Evolutionary conservation across 2,888 invertebrate species (phyloP), one percentile per base, ranked within the genome.

Genomic region (Erynnis tages): DNA sequence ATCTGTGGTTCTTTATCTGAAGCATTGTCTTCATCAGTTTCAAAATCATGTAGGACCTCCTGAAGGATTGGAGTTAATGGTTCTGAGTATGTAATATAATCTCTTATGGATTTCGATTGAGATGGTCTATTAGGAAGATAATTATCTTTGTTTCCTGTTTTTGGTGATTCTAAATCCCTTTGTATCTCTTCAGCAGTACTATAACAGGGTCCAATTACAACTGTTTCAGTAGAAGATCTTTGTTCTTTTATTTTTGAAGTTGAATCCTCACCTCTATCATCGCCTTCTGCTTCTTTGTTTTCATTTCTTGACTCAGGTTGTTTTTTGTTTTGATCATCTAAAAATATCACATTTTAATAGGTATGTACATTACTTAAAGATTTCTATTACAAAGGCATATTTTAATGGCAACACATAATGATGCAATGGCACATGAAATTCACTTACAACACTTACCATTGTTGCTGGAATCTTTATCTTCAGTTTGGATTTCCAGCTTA

Each of bases 171-270:
- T 11, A 55, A 49, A 6, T 63, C 55, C 19, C 44, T 49, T 57
- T 65, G 67, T 49, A 80, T 67, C 11, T 82, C 82, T 55, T 82
- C 79, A 50, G 74, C 75, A 49, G 67, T 76, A 56, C 79, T 72
- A 61, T 78, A 78, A 58, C 72, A 79, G 21, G 66, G 68, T 17
- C 80, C 81, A 54, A 83, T 60, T 50, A 86, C 71, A 21, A 82
- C 62, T 35, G 85, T 87, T 27, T 88, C 88, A 55, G 76, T 76
- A 46, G 88, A 87, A 54, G 78, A 78, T 76, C 84, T 81, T 66
- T 61, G 67, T 70, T 59, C 62, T 47, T 61, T 65, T 55, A 74
- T 64, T 63, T 78, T 74, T 69, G 77, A 73, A 73, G 63, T 62
- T 58, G 57, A 59, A 54, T 69, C 69, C 83, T 86, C 84, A 86